These are phyloP conservation scores for zebrafish (Danio rerio) DNA, from an alignment of 2,113 vertebrate genomes.

Conservation along the genomic window DNA sequence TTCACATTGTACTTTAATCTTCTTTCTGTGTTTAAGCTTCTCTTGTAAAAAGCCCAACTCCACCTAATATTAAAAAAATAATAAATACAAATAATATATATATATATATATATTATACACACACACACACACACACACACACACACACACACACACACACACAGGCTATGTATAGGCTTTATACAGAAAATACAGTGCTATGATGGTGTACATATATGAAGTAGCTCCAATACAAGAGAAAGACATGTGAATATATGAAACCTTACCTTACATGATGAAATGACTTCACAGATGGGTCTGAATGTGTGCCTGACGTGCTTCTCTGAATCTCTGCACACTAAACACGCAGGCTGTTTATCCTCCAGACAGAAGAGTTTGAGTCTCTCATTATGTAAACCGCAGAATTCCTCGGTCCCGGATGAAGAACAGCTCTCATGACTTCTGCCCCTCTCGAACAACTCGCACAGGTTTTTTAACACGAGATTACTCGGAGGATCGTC, in stretches of 20 bases:
- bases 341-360: no score
- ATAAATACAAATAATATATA: no score
- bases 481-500: background rate
- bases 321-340: background rate
- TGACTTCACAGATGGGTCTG: background rate
- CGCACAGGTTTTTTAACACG: background rate
- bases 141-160: no score
- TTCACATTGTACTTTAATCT: background rate
- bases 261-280: background rate
- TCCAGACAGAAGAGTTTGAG: background rate
- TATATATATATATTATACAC: no score
- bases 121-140: no score
- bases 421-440: background rate
- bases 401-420: background rate
- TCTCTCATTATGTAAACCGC: background rate
- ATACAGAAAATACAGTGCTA: background rate
- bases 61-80: background rate
- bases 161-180: no score
- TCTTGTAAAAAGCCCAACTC: background rate
- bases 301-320: background rate
- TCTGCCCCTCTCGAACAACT: background rate
- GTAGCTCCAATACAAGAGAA: no score
- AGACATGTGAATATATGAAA: background rate
- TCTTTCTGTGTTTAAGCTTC: background rate
- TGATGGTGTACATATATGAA: background rate